Conservation (phyloP, 2,888 invertebrate species). For the Polyommatus iphigenia region DNA sequence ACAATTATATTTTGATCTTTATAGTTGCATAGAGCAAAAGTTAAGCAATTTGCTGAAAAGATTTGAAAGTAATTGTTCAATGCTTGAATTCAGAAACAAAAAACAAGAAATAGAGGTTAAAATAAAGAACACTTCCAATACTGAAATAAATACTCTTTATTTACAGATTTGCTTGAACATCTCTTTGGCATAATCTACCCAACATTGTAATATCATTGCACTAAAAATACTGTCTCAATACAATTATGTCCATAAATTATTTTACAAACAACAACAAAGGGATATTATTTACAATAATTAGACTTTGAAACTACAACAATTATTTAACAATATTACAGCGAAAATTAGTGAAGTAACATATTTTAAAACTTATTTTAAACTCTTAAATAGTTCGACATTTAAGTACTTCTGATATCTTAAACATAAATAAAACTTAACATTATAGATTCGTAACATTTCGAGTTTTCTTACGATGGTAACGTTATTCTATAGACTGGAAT, state of each 20-base stretch:
- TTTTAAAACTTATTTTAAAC: background rate
- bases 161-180: constrained; percentile 71
- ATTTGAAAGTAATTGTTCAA: too few species aligned
- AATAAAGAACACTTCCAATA: constrained; percentile 45
- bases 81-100: too few species aligned
- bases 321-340: constrained; percentile 37
- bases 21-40: too few species aligned
- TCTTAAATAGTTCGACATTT: background rate
- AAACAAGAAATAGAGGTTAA: constrained; percentile 24
- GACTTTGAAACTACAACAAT: constrained; percentile 45
- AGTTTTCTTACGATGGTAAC: constrained; percentile 15
- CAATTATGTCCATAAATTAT: constrained; percentile 39
- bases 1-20: too few species aligned
- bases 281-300: constrained; percentile 51
- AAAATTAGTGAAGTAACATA: background rate
- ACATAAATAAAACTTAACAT: constrained; percentile 31
- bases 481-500: background rate
- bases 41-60: too few species aligned
- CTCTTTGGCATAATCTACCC: constrained; percentile 76
- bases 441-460: constrained; percentile 26
- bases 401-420: background rate
- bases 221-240: constrained; percentile 65
- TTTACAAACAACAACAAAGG: constrained; percentile 42
- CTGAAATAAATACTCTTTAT: constrained; percentile 65
- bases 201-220: constrained; percentile 63